phyloP scores from a whole-genome alignment of 2,113 vertebrate genomes.

The Odobenus rosmarus region DNA sequence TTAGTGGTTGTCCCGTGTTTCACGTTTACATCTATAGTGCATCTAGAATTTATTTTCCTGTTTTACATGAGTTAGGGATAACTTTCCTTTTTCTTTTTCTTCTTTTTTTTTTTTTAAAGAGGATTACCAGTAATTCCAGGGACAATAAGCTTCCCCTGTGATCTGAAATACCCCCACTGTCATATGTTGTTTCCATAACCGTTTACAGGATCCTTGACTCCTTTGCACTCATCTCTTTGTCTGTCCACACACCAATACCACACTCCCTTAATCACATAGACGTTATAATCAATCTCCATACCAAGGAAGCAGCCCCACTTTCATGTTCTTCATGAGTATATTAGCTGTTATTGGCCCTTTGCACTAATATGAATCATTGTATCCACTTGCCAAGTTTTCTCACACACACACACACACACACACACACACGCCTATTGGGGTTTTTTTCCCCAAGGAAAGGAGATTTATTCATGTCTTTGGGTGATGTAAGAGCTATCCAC shows the following conservation, averaged over 20 bases:
- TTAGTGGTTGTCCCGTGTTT: neutral
- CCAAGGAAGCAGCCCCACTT: neutral
- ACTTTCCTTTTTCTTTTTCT: neutral
- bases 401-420: neutral
- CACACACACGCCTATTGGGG: neutral
- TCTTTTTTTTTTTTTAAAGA: neutral
- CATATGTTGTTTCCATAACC: neutral
- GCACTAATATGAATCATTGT: neutral
- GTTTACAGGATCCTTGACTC: neutral
- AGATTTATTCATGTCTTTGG: neutral
- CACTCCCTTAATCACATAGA: neutral
- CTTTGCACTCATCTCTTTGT: neutral
- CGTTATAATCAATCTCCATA: neutral
- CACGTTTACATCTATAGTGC: neutral
- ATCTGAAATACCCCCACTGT: neutral
- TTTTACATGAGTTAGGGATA: neutral
- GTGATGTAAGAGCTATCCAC: neutral
- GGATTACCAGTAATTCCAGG: neutral
- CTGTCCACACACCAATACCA: neutral
- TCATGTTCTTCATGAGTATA: neutral
- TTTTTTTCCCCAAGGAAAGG: neutral
- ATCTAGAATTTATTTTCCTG: neutral
- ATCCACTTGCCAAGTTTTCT: neutral
- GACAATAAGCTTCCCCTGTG: neutral
- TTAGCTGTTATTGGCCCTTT: neutral